phyloP scores from a whole-genome alignment of 2,113 vertebrate genomes.

The Chunga burmeisteri region DNA sequence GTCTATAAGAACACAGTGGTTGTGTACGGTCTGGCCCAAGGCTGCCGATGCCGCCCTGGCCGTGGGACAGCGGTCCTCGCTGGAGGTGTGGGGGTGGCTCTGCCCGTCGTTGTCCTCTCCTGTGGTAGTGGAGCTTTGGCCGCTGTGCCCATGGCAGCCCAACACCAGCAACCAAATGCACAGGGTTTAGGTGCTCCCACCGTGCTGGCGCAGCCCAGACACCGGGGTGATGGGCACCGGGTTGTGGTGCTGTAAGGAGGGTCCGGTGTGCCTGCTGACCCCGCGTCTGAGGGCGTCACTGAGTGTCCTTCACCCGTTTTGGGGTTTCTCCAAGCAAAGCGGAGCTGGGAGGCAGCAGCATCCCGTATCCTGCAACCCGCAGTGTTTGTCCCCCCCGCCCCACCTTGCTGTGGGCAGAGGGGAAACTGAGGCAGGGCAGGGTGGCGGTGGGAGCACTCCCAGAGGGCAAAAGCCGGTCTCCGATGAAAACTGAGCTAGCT shows the following conservation, averaged over 20 bases:
- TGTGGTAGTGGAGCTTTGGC: no score
- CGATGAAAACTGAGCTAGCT: accelerated
- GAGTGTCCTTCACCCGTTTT: accelerated
- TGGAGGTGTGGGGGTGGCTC: background rate
- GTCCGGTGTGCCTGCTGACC: background rate
- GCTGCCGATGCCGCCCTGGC: background rate
- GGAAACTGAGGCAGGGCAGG: background rate
- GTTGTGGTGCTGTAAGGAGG: background rate
- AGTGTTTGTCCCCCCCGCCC: accelerated
- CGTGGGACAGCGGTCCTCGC: background rate
- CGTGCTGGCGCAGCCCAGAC: accelerated
- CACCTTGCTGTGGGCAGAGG: accelerated
- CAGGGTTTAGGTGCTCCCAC: background rate
- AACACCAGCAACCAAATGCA: accelerated
- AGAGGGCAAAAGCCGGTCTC: background rate
- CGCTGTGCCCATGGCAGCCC: background rate
- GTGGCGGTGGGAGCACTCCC: accelerated
- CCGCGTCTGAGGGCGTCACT: accelerated
- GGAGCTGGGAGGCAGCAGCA: background rate
- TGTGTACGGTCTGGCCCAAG: background rate
- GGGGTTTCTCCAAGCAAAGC: background rate
- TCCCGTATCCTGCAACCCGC: accelerated
- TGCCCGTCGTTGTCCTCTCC: no score
- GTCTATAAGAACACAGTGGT: background rate
- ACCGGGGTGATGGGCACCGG: accelerated